Conservation (phyloP, 2,113 vertebrate species). For the Acanthochromis polyacanthus region DNA sequence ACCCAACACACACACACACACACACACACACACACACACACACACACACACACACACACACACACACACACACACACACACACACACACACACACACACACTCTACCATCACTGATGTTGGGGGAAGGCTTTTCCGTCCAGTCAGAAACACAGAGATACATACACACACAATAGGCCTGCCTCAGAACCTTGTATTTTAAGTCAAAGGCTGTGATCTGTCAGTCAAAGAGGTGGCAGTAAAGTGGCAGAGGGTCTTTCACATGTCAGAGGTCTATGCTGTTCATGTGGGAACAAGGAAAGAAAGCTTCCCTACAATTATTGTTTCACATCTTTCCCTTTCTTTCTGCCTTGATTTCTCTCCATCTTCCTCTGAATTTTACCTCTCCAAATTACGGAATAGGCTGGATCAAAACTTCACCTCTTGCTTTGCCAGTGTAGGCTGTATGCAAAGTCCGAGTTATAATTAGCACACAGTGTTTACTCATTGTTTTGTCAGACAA, state of each 20-base stretch:
- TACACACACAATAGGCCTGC: conserved; percentile 3
- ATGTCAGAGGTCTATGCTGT: conserved; percentile 2
- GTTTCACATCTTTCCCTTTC: background rate
- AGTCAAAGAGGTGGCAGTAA: conserved; percentile 18
- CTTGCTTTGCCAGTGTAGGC: background rate
- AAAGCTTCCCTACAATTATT: conserved; percentile 15
- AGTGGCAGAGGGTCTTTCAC: conserved; percentile 27
- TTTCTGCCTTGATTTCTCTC: background rate
- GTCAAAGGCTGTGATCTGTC: conserved; percentile 33
- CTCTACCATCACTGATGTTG: background rate
- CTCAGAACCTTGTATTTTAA: conserved; percentile 39
- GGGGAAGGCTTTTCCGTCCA: conserved; percentile 20
- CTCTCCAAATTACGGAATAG: background rate
- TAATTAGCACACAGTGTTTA: too few relatives aligned
- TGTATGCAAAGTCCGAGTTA: too few relatives aligned
- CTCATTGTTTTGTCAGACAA: too few relatives aligned
- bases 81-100: too few relatives aligned
- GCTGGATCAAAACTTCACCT: too few relatives aligned
- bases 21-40: too few relatives aligned
- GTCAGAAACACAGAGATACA: background rate
- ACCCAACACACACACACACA: background rate
- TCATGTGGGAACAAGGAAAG: conserved; percentile 8
- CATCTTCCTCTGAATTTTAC: conserved; percentile 10
- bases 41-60: background rate
- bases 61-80: background rate